Evolutionary conservation across 2,113 vertebrate species (phyloP).

Genomic region (Cyprinodon tularosa): DNA sequence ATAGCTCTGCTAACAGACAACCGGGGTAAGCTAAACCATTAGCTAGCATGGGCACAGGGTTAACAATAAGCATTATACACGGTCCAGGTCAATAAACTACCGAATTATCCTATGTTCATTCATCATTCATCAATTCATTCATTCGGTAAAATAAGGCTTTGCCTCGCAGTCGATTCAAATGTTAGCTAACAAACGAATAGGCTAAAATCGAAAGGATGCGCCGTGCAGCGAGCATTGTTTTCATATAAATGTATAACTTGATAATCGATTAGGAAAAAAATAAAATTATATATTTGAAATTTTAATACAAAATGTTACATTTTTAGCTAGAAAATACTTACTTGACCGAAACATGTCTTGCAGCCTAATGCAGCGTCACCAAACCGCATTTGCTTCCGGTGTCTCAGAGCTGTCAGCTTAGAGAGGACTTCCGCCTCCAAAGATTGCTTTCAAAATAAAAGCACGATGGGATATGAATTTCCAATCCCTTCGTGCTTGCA

Average conservation of each 20-base stretch:
- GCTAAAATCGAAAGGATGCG: slow-evolving; percentile 35
- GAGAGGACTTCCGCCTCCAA: slow-evolving; percentile 36
- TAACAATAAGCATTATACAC: neutral
- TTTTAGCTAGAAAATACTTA: slow-evolving; percentile 53
- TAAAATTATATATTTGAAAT: accelerated
- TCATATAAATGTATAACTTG: accelerated
- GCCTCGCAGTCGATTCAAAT: neutral
- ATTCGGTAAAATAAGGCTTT: slow-evolving; percentile 41
- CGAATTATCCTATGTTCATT: neutral
- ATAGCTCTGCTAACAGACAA: slow-evolving; percentile 71
- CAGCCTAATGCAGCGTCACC: slow-evolving; percentile 82
- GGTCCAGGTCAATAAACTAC: too few relatives aligned
- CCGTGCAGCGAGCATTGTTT: neutral
- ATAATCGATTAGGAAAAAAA: neutral
- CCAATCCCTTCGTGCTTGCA: too few relatives aligned
- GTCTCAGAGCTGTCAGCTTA: slow-evolving; percentile 8
- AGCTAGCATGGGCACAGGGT: neutral
- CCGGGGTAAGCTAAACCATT: neutral
- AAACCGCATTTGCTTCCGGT: slow-evolving; percentile 74
- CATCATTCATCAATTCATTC: neutral
- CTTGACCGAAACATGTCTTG: slow-evolving; percentile 78
- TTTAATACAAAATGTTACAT: accelerated
- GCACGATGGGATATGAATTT: neutral
- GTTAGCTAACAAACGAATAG: slow-evolving; percentile 24
- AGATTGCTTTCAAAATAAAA: slow-evolving; percentile 57